Evolutionary conservation across 2,888 invertebrate genomes (phyloP), one percentile per base, ranked within the genome.

Genomic region (Thymelicus acteon): DNA sequence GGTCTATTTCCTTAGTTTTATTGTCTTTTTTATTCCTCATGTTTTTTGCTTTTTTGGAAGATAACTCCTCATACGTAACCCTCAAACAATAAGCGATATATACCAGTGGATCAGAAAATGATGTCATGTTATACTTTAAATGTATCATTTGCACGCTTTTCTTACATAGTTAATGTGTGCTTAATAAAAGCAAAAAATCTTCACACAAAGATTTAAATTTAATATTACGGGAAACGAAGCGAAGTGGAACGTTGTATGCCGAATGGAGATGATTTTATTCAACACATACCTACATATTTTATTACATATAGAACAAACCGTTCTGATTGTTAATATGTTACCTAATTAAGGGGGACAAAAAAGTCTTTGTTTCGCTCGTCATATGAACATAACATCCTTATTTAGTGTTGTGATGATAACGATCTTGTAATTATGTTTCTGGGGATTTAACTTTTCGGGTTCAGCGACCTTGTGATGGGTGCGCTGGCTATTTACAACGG

Each of bases 401-500:
- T 85, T 86, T 85, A 79, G 82, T 83, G 79, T 78, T 74, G 78
- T 76, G 74, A 40, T 74, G 91, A 92, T 92, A 87, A 80, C 73
- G 75, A 92, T 92, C 90, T 83, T 74, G 81, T 88, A 90, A 91
- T 92, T 91, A 89, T 83, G 83, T 85, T 84, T 83, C 84, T 78
- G 78, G 84, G 85, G 84, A 85, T 85, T 73, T 76, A 78, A 86
- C 78, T 62, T 60, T 71, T 68, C 70, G 75, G 77, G 85, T 76
- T 85, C 81, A 80, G n/a, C 77, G 81, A 80, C 83, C 83, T 75
- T 74, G 70, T 71, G 72, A 70, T 74, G 73, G 72, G 61, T 67
- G 60, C 3, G 49, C 44, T 12, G 44, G 12, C 44, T 44, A 10
- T 10, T 44, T 10, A 31, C 31, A 44, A 52, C 49, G 19, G 54